Percentiles rank a stretch among this genome's conserved stretches.
Evolutionary conservation across 1,140 invertebrate species (phyloP).

Genomic region (Rhopalosiphum maidis): DNA sequence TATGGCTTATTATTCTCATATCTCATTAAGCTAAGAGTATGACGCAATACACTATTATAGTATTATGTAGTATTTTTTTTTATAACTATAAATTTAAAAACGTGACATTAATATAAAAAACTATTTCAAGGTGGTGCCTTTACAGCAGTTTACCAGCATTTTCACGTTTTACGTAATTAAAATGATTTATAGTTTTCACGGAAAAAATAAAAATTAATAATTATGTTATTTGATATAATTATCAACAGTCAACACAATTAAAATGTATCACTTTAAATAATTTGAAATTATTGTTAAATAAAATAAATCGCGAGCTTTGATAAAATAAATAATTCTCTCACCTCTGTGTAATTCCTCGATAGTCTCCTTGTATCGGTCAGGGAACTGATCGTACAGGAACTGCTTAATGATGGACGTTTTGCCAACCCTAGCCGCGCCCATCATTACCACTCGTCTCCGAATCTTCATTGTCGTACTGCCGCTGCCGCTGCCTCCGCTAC

Average conservation of each 20-base stretch:
- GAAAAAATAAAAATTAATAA: not conserved
- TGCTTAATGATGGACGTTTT: slow-evolving; percentile 70
- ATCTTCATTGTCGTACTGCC: slow-evolving; percentile 61
- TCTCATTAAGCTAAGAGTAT: not conserved
- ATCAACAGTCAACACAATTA: not conserved
- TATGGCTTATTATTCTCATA: no score
- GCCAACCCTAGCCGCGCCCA: slow-evolving; percentile 67
- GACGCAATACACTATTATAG: no score
- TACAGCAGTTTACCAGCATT: not conserved
- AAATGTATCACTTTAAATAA: not conserved
- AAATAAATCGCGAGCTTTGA: not conserved
- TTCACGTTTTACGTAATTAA: not conserved
- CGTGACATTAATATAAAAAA: not conserved
- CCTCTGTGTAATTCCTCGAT: slow-evolving; percentile 69
- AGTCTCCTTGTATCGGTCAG: slow-evolving; percentile 67
- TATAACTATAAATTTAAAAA: not conserved
- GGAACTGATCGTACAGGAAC: slow-evolving; percentile 68
- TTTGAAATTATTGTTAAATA: not conserved
- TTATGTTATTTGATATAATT: not conserved
- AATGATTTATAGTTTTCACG: not conserved
- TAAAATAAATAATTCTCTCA: slow-evolving; percentile 60
- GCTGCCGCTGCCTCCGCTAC: slow-evolving; percentile 54
- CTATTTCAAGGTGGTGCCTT: not conserved
- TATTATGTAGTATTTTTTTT: not conserved
- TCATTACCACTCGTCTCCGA: slow-evolving; percentile 63